Conservation (phyloP, 2,113 vertebrate genomes). For the Stigmatopora argus region DNA sequence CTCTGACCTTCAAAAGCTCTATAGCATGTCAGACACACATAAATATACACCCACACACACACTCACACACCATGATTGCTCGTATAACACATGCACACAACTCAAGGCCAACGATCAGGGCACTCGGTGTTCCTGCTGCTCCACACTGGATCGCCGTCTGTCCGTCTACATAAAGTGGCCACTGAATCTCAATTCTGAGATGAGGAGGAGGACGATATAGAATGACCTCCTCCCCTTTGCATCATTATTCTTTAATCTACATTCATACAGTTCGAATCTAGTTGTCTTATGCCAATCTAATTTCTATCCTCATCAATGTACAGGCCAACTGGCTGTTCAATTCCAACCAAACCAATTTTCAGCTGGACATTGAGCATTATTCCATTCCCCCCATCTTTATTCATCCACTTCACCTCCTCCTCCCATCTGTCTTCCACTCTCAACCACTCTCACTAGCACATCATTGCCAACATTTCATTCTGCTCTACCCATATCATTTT, state of each 20-base stretch:
- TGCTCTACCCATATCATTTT: slow-evolving; percentile 17
- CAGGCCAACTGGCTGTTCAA: not conserved
- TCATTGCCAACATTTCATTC: slow-evolving; percentile 51
- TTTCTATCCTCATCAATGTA: slow-evolving; percentile 23
- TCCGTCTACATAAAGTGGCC: slow-evolving; percentile 61
- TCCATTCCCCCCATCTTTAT: slow-evolving; percentile 47
- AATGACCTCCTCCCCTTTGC: slow-evolving; percentile 25
- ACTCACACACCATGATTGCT: slow-evolving; percentile 43
- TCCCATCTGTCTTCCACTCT: slow-evolving; percentile 10
- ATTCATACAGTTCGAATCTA: not conserved
- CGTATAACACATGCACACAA: slow-evolving; percentile 21
- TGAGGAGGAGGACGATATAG: slow-evolving; percentile 39
- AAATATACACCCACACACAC: not conserved
- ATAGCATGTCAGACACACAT: slow-evolving; percentile 39
- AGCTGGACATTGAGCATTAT: slow-evolving; percentile 46
- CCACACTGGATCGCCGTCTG: slow-evolving; percentile 46
- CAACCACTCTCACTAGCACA: slow-evolving; percentile 22
- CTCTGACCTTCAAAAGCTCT: slow-evolving; percentile 60
- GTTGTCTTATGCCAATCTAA: not conserved
- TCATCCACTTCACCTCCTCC: slow-evolving; percentile 32
- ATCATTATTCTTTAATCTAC: not conserved
- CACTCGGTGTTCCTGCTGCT: slow-evolving; percentile 44
- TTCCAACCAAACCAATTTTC: slow-evolving; percentile 65
- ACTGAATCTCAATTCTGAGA: slow-evolving; percentile 59
- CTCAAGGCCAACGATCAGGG: slow-evolving; percentile 11